These are phyloP conservation scores for Capreolus pygargus DNA, from an alignment of 2,113 vertebrate genomes.

Conservation along the genomic window DNA sequence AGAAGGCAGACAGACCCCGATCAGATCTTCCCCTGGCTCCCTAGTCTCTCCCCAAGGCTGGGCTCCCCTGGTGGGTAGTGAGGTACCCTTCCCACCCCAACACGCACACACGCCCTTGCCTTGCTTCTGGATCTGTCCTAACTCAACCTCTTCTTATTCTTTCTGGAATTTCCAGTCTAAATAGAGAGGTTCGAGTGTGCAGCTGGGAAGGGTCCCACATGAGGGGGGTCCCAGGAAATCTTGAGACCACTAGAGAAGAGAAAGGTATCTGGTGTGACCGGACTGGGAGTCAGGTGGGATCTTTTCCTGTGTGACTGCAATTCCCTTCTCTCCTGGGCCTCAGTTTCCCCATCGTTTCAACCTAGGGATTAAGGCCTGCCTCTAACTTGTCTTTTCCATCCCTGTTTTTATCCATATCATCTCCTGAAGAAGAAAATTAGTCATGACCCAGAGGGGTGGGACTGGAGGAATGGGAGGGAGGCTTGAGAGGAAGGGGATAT, in stretches of 20 bases:
- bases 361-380: background rate
- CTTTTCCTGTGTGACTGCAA: background rate
- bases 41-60: background rate
- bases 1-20: background rate
- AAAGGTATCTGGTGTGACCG: background rate
- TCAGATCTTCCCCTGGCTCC: background rate
- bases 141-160: background rate
- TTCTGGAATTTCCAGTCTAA: background rate
- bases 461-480: background rate
- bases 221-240: background rate
- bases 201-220: background rate
- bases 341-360: background rate
- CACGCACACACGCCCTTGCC: background rate
- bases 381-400: background rate
- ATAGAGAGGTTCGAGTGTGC: background rate
- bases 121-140: background rate
- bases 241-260: background rate
- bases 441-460: background rate
- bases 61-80: background rate
- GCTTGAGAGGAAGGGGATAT: background rate
- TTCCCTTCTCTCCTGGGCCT: background rate
- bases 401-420: background rate
- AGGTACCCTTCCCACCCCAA: background rate
- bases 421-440: background rate
- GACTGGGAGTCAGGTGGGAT: background rate